These are phyloP conservation scores for Hestina assimilis DNA, from an alignment of 1,140 invertebrate genomes.

Conservation along the genomic window DNA sequence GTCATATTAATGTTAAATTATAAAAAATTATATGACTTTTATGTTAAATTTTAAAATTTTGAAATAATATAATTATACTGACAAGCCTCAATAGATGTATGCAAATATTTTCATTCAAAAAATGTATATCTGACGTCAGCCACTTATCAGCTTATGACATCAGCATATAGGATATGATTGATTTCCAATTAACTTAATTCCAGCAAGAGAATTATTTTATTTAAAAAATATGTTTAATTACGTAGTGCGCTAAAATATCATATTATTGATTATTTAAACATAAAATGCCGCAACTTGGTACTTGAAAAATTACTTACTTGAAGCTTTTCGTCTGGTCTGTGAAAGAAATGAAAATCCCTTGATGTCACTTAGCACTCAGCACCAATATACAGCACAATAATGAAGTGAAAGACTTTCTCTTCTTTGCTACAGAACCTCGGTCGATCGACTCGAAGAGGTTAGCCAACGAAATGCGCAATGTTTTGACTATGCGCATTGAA, in stretches of 20 bases:
- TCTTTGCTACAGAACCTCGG: conserved; percentile 55
- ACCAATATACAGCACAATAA: conserved; percentile 67
- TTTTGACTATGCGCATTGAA: conserved; percentile 76
- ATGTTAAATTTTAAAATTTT: too few relatives aligned
- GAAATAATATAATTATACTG: too few relatives aligned
- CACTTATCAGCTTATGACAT: conserved; percentile 30
- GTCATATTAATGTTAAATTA: too few relatives aligned
- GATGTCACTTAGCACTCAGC: conserved; percentile 62
- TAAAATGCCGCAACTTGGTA: conserved; percentile 7
- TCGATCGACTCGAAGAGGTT: conserved; percentile 71
- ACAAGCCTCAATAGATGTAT: too few relatives aligned
- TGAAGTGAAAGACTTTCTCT: conserved; percentile 60
- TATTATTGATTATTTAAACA: conserved; percentile 19
- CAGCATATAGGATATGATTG: conserved; percentile 13
- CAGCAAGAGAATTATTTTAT: background rate
- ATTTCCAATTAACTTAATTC: background rate
- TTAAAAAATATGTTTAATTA: background rate
- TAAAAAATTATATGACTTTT: too few relatives aligned
- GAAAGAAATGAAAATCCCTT: conserved; percentile 48
- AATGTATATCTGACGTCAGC: conserved; percentile 23
- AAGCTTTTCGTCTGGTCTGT: conserved; percentile 44
- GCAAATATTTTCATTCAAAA: too few relatives aligned
- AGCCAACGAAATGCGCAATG: conserved; percentile 73
- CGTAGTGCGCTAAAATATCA: background rate
- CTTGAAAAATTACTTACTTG: conserved; percentile 50